Percentiles rank a stretch among this genome's conserved stretches.
Evolutionary conservation across 2,888 invertebrate genomes (phyloP).

Genomic region (Tortrix viridana): DNA sequence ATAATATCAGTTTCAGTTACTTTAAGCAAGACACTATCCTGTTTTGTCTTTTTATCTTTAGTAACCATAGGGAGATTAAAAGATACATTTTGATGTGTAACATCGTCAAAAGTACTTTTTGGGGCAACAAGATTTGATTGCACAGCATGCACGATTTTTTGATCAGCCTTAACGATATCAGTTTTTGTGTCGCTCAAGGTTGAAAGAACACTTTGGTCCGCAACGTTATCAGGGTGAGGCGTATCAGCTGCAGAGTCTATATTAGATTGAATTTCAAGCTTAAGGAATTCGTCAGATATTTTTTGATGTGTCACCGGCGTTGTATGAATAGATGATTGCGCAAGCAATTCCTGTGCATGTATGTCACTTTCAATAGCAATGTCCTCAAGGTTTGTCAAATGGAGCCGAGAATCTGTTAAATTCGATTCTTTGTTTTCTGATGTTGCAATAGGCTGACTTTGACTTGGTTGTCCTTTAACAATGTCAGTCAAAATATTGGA

Average conservation of each 20-base stretch:
- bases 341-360: not conserved
- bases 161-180: conserved; percentile 1
- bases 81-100: not conserved
- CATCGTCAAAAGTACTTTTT: conserved; percentile 26
- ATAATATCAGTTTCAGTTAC: conserved; percentile 39
- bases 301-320: conserved; percentile 4
- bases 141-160: conserved; percentile 12
- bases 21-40: conserved; percentile 3
- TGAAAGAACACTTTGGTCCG: conserved; percentile 22
- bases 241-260: conserved; percentile 17
- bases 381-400: not conserved
- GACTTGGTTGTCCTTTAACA: not conserved
- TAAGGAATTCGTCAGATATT: conserved; percentile 60
- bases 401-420: not conserved
- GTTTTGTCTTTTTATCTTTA: not conserved
- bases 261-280: conserved; percentile 46
- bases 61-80: not conserved
- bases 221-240: conserved; percentile 13
- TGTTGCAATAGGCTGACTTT: not conserved
- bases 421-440: not conserved
- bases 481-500: not conserved
- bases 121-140: conserved; percentile 43
- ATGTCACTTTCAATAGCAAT: not conserved
- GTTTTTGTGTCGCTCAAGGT: not conserved
- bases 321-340: not conserved